phyloP scores from a whole-genome alignment of 2,797 vertebrate genomes.

The Rhodeus uyekii region DNA sequence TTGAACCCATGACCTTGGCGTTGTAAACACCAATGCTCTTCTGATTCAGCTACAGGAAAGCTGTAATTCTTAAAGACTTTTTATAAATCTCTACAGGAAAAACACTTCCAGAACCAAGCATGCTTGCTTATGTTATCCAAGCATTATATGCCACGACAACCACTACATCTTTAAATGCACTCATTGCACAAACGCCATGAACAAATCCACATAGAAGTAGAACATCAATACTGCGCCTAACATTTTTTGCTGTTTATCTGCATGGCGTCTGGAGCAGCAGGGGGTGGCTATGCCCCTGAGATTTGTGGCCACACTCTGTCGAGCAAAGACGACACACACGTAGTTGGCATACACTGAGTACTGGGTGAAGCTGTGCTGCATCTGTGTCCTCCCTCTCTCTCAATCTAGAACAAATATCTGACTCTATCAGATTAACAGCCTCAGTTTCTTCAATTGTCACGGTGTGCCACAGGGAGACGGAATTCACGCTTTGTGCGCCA shows the following conservation, averaged over 20 bases:
- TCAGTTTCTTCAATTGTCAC: constrained; percentile 18
- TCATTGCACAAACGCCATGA: not conserved
- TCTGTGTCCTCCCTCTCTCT: constrained; percentile 40
- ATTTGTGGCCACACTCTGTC: constrained; percentile 27
- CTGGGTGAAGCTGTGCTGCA: constrained; percentile 13
- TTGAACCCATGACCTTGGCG: too few species aligned
- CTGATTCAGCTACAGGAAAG: too few species aligned
- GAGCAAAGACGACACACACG: constrained; percentile 29
- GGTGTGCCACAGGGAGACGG: not conserved
- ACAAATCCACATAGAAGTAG: not conserved
- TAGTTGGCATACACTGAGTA: constrained; percentile 9
- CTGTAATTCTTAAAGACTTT: not conserved
- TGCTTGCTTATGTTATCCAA: not conserved
- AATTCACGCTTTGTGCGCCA: constrained; percentile 15
- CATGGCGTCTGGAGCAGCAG: not conserved
- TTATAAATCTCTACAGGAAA: not conserved
- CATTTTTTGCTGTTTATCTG: constrained; percentile 26
- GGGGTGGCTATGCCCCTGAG: constrained; percentile 27
- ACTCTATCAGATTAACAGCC: constrained; percentile 35
- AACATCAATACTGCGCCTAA: not conserved
- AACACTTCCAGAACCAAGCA: not conserved
- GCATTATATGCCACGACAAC: not conserved
- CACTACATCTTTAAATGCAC: not conserved
- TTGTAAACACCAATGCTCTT: too few species aligned
- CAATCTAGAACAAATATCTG: constrained; percentile 52